These are phyloP conservation scores for Aelia acuminata DNA, from an alignment of 2,888 invertebrate species.

Conservation along the genomic window DNA sequence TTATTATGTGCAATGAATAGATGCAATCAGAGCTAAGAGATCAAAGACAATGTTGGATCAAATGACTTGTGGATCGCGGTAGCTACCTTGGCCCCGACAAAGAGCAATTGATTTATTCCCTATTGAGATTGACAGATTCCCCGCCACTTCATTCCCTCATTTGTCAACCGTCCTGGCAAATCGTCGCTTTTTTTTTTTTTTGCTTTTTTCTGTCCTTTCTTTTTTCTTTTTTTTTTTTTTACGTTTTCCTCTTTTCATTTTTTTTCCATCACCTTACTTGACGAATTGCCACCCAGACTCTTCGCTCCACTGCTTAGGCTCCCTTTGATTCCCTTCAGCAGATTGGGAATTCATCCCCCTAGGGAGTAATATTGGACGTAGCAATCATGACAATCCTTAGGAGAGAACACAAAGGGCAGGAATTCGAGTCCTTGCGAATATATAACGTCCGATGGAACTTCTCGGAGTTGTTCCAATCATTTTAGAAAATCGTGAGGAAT, in stretches of 20 bases:
- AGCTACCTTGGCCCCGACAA: conserved; percentile 9
- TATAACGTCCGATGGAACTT: conserved; percentile 38
- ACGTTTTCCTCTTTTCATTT: conserved; percentile 43
- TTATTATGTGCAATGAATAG: neutral
- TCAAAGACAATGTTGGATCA: neutral
- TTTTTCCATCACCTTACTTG: conserved; percentile 40
- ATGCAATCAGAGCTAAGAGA: neutral
- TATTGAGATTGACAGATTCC: conserved; percentile 13
- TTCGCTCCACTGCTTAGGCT: neutral
- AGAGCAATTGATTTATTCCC: conserved; percentile 45
- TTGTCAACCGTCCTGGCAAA: conserved; percentile 43
- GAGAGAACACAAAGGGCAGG: conserved; percentile 29
- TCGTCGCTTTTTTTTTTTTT: neutral
- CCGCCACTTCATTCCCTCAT: conserved; percentile 45
- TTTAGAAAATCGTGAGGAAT: conserved; percentile 22
- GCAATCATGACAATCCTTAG: conserved; percentile 48
- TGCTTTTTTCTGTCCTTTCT: neutral
- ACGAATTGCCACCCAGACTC: conserved; percentile 38
- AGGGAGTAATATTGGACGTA: conserved; percentile 41
- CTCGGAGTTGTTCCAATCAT: neutral
- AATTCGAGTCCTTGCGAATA: conserved; percentile 22
- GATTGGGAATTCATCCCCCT: conserved; percentile 48
- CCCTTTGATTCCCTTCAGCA: conserved; percentile 48
- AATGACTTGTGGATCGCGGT: conserved; percentile 39
- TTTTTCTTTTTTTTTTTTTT: conserved; percentile 37